phyloP scores from a whole-genome alignment of 2,113 vertebrate species.

The Hirundichthys speculiger region DNA sequence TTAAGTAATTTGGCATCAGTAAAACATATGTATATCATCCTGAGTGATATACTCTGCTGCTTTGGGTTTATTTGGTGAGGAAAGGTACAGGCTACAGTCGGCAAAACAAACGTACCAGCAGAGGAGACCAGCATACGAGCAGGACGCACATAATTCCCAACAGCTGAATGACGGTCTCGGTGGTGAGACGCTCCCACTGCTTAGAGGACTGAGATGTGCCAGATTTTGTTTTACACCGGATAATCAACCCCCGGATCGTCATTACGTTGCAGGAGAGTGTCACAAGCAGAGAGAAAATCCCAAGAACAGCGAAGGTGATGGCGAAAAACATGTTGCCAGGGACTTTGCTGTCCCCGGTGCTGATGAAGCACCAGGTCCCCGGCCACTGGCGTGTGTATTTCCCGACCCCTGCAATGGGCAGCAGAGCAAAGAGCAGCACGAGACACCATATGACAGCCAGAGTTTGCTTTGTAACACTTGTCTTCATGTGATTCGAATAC shows the following conservation, averaged over 20 bases:
- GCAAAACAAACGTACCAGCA: conserved; percentile 87
- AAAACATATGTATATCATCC: too few species aligned
- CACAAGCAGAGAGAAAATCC: conserved; percentile 86
- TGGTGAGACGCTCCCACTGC: conserved; percentile 92
- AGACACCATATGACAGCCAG: conserved; percentile 84
- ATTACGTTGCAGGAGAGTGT: conserved; percentile 91
- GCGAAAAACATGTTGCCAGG: conserved; percentile 85
- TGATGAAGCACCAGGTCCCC: conserved; percentile 97
- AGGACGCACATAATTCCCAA: conserved; percentile 96
- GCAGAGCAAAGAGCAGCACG: conserved; percentile 84
- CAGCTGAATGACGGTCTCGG: conserved; percentile 92
- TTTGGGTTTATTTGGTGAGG: too few species aligned
- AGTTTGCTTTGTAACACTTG: conserved; percentile 81
- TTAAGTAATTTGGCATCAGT: too few species aligned
- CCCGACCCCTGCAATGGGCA: conserved; percentile 89
- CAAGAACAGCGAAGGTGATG: conserved; percentile 86
- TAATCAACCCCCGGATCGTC: conserved; percentile 88
- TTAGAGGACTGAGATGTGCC: conserved; percentile 78
- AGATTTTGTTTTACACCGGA: conserved; percentile 85
- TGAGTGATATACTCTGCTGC: too few species aligned
- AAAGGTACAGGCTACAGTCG: too few species aligned
- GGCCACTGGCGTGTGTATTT: conserved; percentile 92
- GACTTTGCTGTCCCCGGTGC: conserved; percentile 70
- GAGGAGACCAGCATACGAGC: conserved; percentile 91
- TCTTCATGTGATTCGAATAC: conserved; percentile 92